A percentile compares a stretch with the other conserved stretches of the same genome.
phyloP scores from a whole-genome alignment of 2,113 vertebrate genomes.

The Leiothrix lutea region DNA sequence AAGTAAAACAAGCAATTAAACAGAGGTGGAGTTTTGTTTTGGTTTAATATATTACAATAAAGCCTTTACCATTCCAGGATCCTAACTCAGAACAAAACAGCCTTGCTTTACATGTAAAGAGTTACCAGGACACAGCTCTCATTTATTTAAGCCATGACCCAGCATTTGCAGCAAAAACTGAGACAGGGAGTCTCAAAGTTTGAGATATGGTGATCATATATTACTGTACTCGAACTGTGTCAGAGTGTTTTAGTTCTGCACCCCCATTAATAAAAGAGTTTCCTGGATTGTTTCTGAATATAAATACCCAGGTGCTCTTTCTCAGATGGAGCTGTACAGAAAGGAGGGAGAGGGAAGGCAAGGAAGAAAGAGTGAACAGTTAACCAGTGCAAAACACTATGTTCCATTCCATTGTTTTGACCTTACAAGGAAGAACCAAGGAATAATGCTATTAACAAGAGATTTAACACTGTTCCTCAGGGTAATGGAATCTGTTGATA shows the following conservation, averaged over 20 bases:
- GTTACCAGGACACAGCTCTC: neutral
- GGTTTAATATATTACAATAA: neutral
- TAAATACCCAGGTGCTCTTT: neutral
- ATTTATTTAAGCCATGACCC: neutral
- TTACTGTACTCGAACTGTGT: neutral
- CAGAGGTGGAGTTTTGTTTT: neutral
- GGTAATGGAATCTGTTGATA: neutral
- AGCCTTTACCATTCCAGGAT: neutral
- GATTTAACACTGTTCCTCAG: neutral
- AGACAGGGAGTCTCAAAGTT: neutral
- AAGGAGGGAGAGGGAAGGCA: neutral
- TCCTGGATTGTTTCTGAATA: neutral
- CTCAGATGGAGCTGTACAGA: neutral
- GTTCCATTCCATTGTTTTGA: neutral
- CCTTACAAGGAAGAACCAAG: neutral
- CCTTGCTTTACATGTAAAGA: neutral
- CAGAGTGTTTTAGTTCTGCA: neutral
- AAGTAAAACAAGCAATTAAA: neutral
- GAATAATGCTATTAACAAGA: neutral
- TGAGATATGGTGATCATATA: neutral
- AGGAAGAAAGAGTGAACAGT: neutral
- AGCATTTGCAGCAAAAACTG: neutral
- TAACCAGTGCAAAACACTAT: neutral
- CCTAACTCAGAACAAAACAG: neutral
- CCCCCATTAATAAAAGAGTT: neutral